These are phyloP conservation scores for Caenorhabditis inopinata DNA, from an alignment of 1,140 invertebrate species.

Conservation along the genomic window DNA sequence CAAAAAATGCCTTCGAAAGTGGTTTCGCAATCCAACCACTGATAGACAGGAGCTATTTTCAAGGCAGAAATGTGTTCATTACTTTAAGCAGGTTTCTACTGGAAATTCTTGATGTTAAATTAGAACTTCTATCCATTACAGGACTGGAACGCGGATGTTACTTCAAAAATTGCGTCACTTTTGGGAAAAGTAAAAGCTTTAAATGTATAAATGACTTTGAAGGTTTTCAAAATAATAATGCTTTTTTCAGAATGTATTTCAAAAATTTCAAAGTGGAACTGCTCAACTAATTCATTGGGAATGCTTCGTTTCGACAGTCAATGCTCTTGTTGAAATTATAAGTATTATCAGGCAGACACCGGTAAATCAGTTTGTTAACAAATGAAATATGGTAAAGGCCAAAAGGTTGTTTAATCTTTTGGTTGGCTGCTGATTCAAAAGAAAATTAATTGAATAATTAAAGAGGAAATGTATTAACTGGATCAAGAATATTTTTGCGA, in stretches of 20 bases:
- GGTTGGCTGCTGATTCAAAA: no score
- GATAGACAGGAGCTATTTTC: conserved; percentile 50
- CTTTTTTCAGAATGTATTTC: conserved; percentile 24
- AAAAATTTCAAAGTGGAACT: conserved; percentile 28
- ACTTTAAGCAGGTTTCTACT: conserved; percentile 57
- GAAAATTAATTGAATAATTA: no score
- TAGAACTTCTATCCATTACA: background rate
- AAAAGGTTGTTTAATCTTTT: no score
- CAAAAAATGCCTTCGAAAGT: conserved; percentile 50
- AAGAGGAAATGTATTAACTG: no score
- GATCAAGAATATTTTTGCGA: no score
- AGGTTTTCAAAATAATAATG: background rate
- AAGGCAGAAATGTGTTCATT: conserved; percentile 58
- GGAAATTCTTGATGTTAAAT: no score
- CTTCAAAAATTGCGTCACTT: background rate
- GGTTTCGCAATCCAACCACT: conserved; percentile 57
- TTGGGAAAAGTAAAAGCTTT: background rate
- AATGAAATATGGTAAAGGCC: no score
- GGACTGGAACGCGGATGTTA: conserved; percentile 57
- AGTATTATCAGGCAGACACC: background rate
- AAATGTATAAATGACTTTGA: background rate
- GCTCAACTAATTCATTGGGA: background rate
- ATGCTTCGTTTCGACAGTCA: background rate
- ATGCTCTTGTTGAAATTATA: background rate
- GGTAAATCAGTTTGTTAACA: background rate